phyloP scores from a whole-genome alignment of 1,140 invertebrate species.

The Bradysia coprophila region DNA sequence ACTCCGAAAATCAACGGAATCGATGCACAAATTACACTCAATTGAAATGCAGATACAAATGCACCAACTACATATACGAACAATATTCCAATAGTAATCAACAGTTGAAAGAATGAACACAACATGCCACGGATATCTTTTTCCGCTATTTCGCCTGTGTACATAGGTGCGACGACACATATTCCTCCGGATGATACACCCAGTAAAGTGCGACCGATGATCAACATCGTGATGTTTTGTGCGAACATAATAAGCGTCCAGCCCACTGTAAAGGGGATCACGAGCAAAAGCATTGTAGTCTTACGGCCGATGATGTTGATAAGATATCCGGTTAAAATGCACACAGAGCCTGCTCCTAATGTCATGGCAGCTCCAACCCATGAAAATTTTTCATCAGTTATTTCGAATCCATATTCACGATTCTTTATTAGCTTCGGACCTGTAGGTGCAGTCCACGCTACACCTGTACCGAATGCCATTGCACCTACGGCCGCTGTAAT shows the following conservation, averaged over 20 bases:
- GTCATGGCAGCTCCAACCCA: constrained; percentile 55
- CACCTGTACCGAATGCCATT: too few relatives aligned
- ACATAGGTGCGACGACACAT: constrained; percentile 57
- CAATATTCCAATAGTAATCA: constrained; percentile 54
- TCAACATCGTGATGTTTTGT: constrained; percentile 41
- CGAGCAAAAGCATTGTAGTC: constrained; percentile 45
- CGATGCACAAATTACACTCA: constrained; percentile 44
- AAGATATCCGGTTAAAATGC: constrained; percentile 47
- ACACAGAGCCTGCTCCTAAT: constrained; percentile 50
- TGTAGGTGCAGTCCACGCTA: too few relatives aligned
- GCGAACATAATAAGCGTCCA: constrained; percentile 56
- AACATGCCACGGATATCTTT: constrained; percentile 57
- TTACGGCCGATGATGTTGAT: constrained; percentile 61
- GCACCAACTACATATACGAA: constrained; percentile 45
- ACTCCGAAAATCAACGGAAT: constrained; percentile 45
- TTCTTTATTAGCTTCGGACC: too few relatives aligned
- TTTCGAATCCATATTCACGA: too few relatives aligned
- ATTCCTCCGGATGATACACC: constrained; percentile 55
- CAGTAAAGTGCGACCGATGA: constrained; percentile 51
- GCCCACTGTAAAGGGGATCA: constrained; percentile 50
- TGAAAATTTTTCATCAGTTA: too few relatives aligned
- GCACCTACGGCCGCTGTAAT: too few relatives aligned
- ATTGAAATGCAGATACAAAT: constrained; percentile 34
- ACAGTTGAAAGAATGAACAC: constrained; percentile 58
- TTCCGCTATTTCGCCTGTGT: constrained; percentile 66